Percentiles rank a stretch among this genome's conserved stretches.
Conservation (phyloP, 2,888 invertebrate genomes). For the Melanostoma mellinum region DNA sequence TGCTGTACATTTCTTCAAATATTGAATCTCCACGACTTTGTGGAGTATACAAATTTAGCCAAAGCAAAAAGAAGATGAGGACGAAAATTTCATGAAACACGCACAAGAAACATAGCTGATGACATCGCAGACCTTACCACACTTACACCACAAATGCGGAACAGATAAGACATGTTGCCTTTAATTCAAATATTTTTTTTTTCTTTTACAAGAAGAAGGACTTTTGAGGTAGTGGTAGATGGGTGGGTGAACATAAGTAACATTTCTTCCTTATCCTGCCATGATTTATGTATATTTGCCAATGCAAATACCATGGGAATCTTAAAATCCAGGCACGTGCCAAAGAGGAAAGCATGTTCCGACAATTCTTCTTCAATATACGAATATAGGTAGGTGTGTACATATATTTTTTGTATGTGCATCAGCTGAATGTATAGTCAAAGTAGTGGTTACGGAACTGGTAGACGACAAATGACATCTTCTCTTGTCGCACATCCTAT, state of each 20-base stretch:
- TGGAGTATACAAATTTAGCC: constrained; percentile 7
- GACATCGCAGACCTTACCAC: constrained; percentile 47
- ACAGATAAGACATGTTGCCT: constrained; percentile 55
- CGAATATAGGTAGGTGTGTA: too few relatives aligned
- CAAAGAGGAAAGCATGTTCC: constrained; percentile 56
- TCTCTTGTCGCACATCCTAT: constrained; percentile 11
- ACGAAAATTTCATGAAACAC: constrained; percentile 7
- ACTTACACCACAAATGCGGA: constrained; percentile 31
- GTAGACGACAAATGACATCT: constrained; percentile 36
- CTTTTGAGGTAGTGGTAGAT: constrained; percentile 6
- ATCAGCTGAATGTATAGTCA: constrained; percentile 18
- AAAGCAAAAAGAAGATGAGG: constrained; percentile 8
- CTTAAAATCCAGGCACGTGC: constrained; percentile 63
- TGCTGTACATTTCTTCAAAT: constrained; percentile 6
- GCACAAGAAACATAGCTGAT: constrained; percentile 45
- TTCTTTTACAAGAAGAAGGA: constrained; percentile 49
- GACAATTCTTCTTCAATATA: constrained; percentile 26
- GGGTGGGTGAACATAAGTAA: constrained; percentile 40
- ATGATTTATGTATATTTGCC: constrained; percentile 60
- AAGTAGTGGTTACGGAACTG: neutral
- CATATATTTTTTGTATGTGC: constrained; percentile 16
- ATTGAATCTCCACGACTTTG: constrained; percentile 17
- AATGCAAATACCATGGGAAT: constrained; percentile 51
- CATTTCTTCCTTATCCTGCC: constrained; percentile 46
- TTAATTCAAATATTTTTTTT: constrained; percentile 40